Conservation (phyloP, 2,113 vertebrate genomes). For the Saccopteryx bilineata region DNA sequence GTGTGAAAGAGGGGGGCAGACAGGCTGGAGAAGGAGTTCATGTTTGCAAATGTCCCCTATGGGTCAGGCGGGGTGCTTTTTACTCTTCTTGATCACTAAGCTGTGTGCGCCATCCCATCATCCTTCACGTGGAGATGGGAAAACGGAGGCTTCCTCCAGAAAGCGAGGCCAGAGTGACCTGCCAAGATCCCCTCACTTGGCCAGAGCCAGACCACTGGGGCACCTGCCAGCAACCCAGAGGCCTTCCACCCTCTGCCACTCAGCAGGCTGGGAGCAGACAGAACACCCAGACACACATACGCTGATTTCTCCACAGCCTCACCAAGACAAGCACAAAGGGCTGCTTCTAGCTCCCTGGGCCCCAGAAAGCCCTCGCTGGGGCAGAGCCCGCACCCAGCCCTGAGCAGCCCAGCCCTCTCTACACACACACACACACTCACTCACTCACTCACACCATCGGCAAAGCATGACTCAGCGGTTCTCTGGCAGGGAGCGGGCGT, state of each 20-base stretch:
- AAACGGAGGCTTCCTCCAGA: neutral
- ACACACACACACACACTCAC: neutral
- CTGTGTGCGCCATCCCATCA: neutral
- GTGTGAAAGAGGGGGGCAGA: neutral
- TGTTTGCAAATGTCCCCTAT: neutral
- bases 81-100: neutral
- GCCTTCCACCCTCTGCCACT: neutral
- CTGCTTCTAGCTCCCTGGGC: neutral
- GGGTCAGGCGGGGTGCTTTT: neutral
- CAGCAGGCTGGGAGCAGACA: neutral
- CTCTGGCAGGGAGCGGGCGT: neutral
- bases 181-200: neutral
- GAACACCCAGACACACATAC: neutral
- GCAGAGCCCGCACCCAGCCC: neutral
- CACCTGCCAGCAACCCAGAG: neutral
- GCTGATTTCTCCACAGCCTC: neutral
- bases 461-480: constrained; percentile 79
- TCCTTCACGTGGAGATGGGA: neutral
- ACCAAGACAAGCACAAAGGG: constrained; percentile 24
- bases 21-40: rapidly evolving
- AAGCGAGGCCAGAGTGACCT: neutral
- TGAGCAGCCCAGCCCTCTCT: neutral
- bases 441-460: neutral
- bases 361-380: neutral
- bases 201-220: neutral